Base-by-base conservation (phyloP, 2,888 invertebrate species). In the Leucophenga montana region DNA sequence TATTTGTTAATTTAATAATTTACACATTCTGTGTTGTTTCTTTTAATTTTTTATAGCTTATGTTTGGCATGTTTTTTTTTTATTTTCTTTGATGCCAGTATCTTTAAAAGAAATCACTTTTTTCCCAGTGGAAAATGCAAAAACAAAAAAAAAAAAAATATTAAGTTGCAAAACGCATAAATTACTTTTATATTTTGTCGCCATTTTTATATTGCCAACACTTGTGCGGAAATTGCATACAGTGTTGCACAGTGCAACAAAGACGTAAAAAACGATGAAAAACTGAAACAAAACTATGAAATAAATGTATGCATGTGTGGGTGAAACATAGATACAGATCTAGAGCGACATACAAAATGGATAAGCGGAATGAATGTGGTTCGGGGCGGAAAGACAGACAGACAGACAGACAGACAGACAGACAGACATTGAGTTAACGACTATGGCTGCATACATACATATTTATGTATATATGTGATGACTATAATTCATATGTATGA, bases 171-270 rank as follows among this genome's bases (percentile, higher is more conserved):
- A 33, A 59, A 33, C n/a, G 59, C 81, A 81, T 83, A 83, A 83
- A 83, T 81, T 83, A 79, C 80, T 79, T 83, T 81, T 83, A 81
- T 81, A 81, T 81, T 81, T 81, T 81, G 81, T 81, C 81, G 80
- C 81, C 80, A 81, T 83, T 83, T 81, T 81, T 81, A 79, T 81
- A 81, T 83, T 81, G 83, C 81, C 81, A 83, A 81, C 81, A 83
- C 83, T 81, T 81, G 83, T 81, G 83, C 83, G 81, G 81, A 81
- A 83, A 81, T 81, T 81, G 83, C 31, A 59, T 59, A 33, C 33
- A 33, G 33, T 33, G 33, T 33, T 50, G 9, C 81, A 73, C 83
- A 81, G 81, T 78, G 80, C 81, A 81, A 81, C 79, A 77, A 77
- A 70, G 77, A 39, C 68, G 66, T 62, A 27, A 48, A 71, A 66